A percentile compares a stretch with the other conserved stretches of the same genome.
These are phyloP conservation scores for Taenioides sp. DNA, from an alignment of 2,797 vertebrate genomes.

Conservation along the genomic window DNA sequence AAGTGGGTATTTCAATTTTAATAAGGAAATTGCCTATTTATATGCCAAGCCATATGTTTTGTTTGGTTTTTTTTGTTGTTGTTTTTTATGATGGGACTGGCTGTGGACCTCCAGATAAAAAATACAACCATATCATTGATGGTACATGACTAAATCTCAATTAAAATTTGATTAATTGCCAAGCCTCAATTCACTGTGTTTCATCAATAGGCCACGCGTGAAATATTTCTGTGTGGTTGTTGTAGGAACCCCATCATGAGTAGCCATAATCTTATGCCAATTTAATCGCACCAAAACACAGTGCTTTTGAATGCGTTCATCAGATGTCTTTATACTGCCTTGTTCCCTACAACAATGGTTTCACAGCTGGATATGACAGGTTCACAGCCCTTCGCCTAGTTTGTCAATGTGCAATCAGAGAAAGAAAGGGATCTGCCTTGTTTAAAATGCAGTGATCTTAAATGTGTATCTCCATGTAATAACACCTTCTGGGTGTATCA, in stretches of 20 bases:
- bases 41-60: too few relatives aligned
- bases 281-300: background rate
- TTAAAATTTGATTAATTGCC: too few relatives aligned
- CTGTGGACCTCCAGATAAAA: too few relatives aligned
- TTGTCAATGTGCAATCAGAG: slow-evolving; percentile 14
- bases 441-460: background rate
- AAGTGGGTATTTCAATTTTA: too few relatives aligned
- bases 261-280: background rate
- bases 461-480: slow-evolving; percentile 7
- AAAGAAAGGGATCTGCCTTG: slow-evolving; percentile 6
- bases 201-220: background rate
- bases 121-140: too few relatives aligned
- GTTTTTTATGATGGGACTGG: too few relatives aligned
- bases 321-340: background rate
- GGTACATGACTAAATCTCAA: too few relatives aligned
- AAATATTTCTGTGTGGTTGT: background rate
- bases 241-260: background rate
- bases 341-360: background rate
- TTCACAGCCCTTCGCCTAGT: slow-evolving; percentile 1
- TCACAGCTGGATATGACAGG: slow-evolving; percentile 12
- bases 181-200: background rate
- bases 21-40: too few relatives aligned
- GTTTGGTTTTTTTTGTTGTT: too few relatives aligned
- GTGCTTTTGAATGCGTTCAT: background rate
- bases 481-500: slow-evolving; percentile 13